Evolutionary conservation across 2,797 vertebrate species (phyloP).

Genomic region (Cyclopterus lumpus): DNA sequence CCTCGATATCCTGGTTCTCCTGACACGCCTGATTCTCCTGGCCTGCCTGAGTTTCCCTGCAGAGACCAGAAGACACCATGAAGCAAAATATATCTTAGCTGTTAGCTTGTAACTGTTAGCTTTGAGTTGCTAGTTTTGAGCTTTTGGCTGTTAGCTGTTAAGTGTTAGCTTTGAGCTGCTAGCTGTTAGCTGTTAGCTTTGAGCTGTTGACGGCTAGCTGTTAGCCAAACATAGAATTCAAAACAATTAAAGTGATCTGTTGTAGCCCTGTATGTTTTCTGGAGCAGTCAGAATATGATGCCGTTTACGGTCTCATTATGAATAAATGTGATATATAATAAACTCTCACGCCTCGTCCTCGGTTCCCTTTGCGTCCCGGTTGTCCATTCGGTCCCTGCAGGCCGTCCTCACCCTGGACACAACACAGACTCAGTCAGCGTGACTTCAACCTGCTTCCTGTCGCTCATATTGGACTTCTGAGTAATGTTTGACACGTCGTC

Average conservation of each 20-base stretch:
- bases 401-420: slow-evolving; percentile 85
- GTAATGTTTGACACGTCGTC: no score
- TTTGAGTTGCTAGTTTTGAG: no score
- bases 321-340: no score
- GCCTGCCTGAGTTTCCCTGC: slow-evolving; percentile 69
- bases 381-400: slow-evolving; percentile 76
- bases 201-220: not conserved
- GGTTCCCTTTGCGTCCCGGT: slow-evolving; percentile 82
- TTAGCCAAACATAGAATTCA: no score
- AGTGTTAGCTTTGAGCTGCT: no score
- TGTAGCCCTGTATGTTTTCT: not conserved
- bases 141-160: no score
- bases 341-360: slow-evolving; percentile 83
- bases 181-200: not conserved
- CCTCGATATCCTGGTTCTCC: slow-evolving; percentile 70
- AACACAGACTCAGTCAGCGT: not conserved
- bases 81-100: not conserved
- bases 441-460: not conserved
- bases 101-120: not conserved
- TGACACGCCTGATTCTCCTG: slow-evolving; percentile 52
- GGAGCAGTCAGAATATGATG: not conserved
- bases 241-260: not conserved
- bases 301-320: not conserved
- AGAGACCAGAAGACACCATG: not conserved
- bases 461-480: no score